Conservation (phyloP, 2,888 invertebrate genomes). For the Lissocephala sabroskyi region DNA sequence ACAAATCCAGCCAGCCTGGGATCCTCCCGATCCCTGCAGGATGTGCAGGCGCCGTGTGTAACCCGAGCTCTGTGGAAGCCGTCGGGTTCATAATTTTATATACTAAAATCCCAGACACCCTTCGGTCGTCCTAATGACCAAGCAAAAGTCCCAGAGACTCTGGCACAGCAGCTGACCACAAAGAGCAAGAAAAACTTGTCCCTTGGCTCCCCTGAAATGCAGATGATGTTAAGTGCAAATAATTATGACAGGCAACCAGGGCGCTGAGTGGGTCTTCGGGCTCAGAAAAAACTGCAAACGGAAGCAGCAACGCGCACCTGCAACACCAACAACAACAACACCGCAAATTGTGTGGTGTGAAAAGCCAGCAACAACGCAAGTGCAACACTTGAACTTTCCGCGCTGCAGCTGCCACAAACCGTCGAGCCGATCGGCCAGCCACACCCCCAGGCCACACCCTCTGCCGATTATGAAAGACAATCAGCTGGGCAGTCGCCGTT, state of each 20-base stretch:
- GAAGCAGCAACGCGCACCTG: conserved; percentile 34
- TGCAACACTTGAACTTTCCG: conserved; percentile 61
- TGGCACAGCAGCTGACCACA: conserved; percentile 64
- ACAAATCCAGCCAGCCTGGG: not conserved
- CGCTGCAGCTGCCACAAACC: too few species aligned
- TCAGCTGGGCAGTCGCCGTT: conserved; percentile 42
- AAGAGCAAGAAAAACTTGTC: conserved; percentile 20
- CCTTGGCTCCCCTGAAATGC: conserved; percentile 31
- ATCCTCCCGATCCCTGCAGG: not conserved
- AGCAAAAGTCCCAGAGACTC: conserved; percentile 48
- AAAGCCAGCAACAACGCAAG: conserved; percentile 4
- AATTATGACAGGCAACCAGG: conserved; percentile 47
- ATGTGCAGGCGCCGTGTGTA: conserved; percentile 23
- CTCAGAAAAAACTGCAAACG: conserved; percentile 23
- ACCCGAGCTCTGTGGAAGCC: conserved; percentile 60
- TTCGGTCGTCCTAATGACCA: conserved; percentile 46
- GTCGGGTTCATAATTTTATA: too few species aligned
- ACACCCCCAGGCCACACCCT: not conserved
- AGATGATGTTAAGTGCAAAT: conserved; percentile 61
- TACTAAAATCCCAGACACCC: too few species aligned
- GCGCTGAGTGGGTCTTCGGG: not conserved
- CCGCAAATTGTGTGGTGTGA: conserved; percentile 28
- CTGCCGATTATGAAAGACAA: conserved; percentile 57
- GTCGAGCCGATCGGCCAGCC: too few species aligned
- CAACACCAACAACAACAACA: conserved; percentile 15